Conservation (phyloP, 2,888 invertebrate species). For the Terebella lapidaria region DNA sequence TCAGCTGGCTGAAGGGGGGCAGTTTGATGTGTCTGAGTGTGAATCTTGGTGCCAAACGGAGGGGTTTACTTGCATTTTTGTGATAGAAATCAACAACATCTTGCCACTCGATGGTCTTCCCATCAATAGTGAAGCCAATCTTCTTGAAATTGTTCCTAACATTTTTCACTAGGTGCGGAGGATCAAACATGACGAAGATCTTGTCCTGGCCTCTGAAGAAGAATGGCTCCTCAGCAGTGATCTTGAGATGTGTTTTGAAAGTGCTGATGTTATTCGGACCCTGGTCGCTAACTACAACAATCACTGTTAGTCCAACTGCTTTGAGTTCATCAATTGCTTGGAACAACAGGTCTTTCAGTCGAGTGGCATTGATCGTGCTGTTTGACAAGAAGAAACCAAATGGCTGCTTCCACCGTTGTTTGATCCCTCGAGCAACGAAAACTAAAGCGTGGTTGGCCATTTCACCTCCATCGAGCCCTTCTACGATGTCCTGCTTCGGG, state of each 20-base stretch:
- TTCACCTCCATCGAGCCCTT: not conserved
- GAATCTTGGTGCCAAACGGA: conserved; percentile 3
- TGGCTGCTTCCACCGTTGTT: conserved; percentile 6
- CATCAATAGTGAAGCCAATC: conserved; percentile 2
- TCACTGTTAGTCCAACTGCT: too few species aligned
- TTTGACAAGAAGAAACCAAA: too few species aligned
- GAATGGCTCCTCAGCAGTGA: conserved; percentile 6
- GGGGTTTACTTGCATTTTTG: not conserved
- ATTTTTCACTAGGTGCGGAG: conserved; percentile 15
- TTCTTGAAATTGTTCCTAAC: too few species aligned
- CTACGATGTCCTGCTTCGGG: not conserved
- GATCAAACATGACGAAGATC: conserved; percentile 13
- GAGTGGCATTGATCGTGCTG: too few species aligned
- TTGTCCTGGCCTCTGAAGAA: conserved; percentile 2
- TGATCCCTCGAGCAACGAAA: conserved; percentile 3
- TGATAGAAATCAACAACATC: conserved; percentile 8
- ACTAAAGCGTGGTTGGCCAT: conserved; percentile 4
- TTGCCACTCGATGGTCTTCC: conserved; percentile 2
- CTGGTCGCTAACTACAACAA: too few species aligned
- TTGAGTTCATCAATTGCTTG: too few species aligned
- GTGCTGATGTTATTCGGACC: conserved; percentile 9
- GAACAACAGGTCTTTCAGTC: too few species aligned
- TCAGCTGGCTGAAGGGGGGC: not conserved
- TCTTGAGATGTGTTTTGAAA: not conserved
- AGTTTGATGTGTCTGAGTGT: not conserved